Evolutionary conservation across 2,113 vertebrate genomes (phyloP).

Genomic region (Ciconia stormi): DNA sequence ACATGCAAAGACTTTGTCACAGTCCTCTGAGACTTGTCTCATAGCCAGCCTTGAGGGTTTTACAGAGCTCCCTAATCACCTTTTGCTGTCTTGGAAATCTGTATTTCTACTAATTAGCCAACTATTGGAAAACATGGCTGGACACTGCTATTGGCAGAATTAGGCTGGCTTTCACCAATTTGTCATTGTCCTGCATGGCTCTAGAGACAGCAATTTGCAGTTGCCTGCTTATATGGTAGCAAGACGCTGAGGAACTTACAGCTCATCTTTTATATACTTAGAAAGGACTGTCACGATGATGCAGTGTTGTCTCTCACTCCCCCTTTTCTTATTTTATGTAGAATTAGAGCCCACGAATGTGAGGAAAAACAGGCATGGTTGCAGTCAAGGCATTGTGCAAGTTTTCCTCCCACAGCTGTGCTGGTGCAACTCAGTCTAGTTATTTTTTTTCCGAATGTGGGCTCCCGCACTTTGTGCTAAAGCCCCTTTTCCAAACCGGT

Average conservation of each 20-base stretch:
- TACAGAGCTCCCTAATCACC: background rate
- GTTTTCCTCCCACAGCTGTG: background rate
- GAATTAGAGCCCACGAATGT: background rate
- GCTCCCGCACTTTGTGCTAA: background rate
- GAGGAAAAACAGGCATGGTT: background rate
- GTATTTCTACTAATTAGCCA: constrained; percentile 21
- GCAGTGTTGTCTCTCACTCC: background rate
- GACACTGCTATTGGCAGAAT: background rate
- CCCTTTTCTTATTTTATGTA: constrained; percentile 10
- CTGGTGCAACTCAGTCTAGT: background rate
- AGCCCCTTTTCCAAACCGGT: background rate
- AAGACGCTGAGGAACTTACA: background rate
- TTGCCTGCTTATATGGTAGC: background rate
- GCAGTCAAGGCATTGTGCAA: constrained; percentile 8
- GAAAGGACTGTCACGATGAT: constrained; percentile 23
- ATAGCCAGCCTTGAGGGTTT: background rate
- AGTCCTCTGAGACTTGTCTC: background rate
- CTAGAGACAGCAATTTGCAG: background rate
- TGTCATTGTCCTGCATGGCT: background rate
- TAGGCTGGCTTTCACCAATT: background rate
- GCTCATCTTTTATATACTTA: background rate
- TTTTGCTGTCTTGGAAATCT: background rate
- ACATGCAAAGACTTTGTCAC: background rate
- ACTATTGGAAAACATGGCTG: background rate
- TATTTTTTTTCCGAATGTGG: background rate